These are phyloP conservation scores for Rhamnusium bicolor DNA, from an alignment of 2,888 invertebrate species.

Conservation along the genomic window DNA sequence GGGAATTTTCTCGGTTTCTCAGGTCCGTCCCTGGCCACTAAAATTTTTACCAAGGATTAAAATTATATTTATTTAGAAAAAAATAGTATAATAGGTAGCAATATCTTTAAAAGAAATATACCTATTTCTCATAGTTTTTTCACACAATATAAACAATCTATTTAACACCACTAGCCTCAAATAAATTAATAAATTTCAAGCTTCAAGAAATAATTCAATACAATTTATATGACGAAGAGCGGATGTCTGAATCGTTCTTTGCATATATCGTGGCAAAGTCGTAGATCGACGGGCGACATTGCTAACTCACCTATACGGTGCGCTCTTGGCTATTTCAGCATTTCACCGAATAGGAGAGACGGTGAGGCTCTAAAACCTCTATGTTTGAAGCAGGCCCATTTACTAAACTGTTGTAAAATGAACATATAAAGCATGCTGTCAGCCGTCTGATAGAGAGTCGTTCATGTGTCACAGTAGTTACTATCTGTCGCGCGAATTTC, in stretches of 20 bases:
- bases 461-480: slow-evolving; percentile 62
- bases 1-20: too few relatives aligned
- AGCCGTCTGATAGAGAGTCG: slow-evolving; percentile 66
- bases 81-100: too few relatives aligned
- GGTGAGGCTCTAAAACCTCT: slow-evolving; percentile 65
- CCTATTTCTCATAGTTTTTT: too few relatives aligned
- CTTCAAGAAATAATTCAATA: slow-evolving; percentile 16
- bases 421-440: slow-evolving; percentile 71
- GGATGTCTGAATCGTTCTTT: slow-evolving; percentile 22
- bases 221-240: slow-evolving; percentile 26
- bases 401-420: slow-evolving; percentile 71
- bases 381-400: slow-evolving; percentile 62
- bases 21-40: too few relatives aligned
- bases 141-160: too few relatives aligned
- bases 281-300: slow-evolving; percentile 52
- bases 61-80: too few relatives aligned
- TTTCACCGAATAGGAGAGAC: slow-evolving; percentile 60
- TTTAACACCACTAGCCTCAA: too few relatives aligned
- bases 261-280: slow-evolving; percentile 51
- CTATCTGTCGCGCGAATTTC: slow-evolving; percentile 55
- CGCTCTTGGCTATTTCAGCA: slow-evolving; percentile 65
- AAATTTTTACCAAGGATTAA: too few relatives aligned
- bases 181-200: background rate
- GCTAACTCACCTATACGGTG: slow-evolving; percentile 66
- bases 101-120: too few relatives aligned